phyloP scores from a whole-genome alignment of 2,888 invertebrate genomes.

The Adelphocoris suturalis region DNA sequence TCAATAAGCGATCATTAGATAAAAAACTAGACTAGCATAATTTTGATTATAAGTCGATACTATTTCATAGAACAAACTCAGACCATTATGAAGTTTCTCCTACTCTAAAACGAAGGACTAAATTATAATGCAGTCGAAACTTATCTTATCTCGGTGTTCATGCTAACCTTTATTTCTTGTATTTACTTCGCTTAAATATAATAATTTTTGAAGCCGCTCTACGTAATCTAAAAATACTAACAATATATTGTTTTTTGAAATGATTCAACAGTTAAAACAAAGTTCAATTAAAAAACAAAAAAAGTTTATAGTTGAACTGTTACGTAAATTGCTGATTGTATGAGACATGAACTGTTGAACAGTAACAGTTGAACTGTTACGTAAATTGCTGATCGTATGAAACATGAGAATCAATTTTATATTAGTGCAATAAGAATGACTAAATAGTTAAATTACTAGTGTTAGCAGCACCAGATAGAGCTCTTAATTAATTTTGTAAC shows the following conservation, averaged over 20 bases:
- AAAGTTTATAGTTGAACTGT: no score
- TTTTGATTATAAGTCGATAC: background rate
- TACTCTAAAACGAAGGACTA: background rate
- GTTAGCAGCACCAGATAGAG: no score
- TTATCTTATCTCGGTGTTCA: conserved; percentile 3
- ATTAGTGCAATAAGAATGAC: no score
- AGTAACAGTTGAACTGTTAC: no score
- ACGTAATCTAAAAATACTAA: background rate
- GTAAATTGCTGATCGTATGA: no score
- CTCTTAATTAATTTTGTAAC: no score
- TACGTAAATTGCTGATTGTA: no score
- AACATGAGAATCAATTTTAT: no score
- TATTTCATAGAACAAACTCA: background rate
- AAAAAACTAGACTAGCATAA: conserved; percentile 5
- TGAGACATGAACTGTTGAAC: no score
- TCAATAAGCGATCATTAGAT: conserved; percentile 7
- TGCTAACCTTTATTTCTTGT: background rate
- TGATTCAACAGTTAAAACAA: background rate
- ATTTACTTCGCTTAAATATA: background rate
- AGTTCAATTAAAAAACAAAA: no score
- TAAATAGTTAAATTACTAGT: no score
- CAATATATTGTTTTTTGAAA: background rate
- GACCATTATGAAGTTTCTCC: background rate
- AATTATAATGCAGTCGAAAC: conserved; percentile 10
- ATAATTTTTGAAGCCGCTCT: background rate